These are phyloP conservation scores for Pseudomyrmex concolor DNA, from an alignment of 1,140 invertebrate genomes.

Conservation along the genomic window DNA sequence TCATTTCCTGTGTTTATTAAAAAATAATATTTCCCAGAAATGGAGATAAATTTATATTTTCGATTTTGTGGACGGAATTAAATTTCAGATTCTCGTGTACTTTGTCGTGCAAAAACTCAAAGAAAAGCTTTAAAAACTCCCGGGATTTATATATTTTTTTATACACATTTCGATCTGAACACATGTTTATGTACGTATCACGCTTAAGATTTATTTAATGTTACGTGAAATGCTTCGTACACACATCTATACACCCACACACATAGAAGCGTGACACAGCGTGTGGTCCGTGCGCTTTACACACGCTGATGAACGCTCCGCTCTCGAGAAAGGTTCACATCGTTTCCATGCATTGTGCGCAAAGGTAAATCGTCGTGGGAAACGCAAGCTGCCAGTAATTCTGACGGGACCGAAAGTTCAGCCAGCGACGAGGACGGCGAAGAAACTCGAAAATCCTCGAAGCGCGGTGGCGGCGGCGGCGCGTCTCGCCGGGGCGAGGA, in stretches of 20 bases:
- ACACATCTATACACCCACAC: neutral
- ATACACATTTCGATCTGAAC: neutral
- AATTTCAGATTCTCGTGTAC: neutral
- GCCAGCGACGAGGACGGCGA: slow-evolving; percentile 61
- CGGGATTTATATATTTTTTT: slow-evolving; percentile 16
- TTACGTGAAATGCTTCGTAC: slow-evolving; percentile 35
- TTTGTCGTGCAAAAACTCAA: neutral
- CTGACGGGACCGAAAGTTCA: slow-evolving; percentile 70
- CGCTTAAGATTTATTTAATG: slow-evolving; percentile 48
- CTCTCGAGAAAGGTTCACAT: slow-evolving; percentile 64
- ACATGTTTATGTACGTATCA: neutral
- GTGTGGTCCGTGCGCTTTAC: slow-evolving; percentile 20
- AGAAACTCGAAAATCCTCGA: slow-evolving; percentile 70
- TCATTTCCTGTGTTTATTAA: neutral
- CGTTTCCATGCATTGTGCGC: slow-evolving; percentile 64
- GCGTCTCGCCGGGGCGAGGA: slow-evolving; percentile 50
- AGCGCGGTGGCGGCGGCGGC: slow-evolving; percentile 34
- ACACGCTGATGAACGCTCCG: slow-evolving; percentile 48
- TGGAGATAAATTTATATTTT: neutral
- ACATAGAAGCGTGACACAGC: neutral
- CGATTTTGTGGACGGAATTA: neutral
- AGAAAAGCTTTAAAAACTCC: neutral
- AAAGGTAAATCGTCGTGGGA: slow-evolving; percentile 81
- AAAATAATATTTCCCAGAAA: neutral
- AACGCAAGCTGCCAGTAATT: slow-evolving; percentile 77